phyloP scores from a whole-genome alignment of 2,797 vertebrate genomes.

The Pipistrellus pipistrellus region DNA sequence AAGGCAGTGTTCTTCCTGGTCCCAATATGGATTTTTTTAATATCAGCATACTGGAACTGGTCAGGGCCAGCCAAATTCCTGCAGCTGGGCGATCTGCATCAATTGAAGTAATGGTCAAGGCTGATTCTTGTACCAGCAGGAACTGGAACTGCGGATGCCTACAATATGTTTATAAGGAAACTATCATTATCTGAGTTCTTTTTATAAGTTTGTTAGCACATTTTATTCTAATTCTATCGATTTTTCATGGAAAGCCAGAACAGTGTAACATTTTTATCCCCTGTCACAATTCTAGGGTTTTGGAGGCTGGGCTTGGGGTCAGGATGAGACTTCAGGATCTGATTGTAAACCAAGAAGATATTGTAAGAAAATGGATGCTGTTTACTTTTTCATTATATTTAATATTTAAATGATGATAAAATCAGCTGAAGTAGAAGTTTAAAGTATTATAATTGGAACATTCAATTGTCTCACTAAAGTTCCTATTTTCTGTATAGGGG shows the following conservation, averaged over 20 bases:
- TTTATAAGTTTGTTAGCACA: neutral
- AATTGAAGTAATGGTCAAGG: neutral
- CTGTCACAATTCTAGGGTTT: neutral
- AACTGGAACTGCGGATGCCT: too few species aligned
- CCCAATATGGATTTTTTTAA: neutral
- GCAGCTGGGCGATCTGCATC: neutral
- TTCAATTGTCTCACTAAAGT: neutral
- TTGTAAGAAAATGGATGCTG: neutral
- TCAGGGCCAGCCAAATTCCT: neutral
- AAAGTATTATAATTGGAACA: neutral
- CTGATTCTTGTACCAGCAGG: too few species aligned
- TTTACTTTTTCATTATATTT: neutral
- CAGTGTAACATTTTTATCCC: neutral
- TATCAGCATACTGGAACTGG: neutral
- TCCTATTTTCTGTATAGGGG: rapidly evolving
- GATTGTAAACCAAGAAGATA: neutral
- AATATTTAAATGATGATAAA: neutral
- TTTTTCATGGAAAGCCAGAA: neutral
- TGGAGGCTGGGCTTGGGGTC: rapidly evolving
- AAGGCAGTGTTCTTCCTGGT: neutral
- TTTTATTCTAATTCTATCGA: neutral
- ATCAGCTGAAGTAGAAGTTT: neutral
- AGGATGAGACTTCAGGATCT: neutral
- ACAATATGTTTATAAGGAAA: too few species aligned
- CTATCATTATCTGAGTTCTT: too few species aligned